Percentiles rank a stretch among this genome's conserved stretches.
Evolutionary conservation across 2,888 invertebrate species (phyloP).

Genomic region (Brachylomia viminalis): DNA sequence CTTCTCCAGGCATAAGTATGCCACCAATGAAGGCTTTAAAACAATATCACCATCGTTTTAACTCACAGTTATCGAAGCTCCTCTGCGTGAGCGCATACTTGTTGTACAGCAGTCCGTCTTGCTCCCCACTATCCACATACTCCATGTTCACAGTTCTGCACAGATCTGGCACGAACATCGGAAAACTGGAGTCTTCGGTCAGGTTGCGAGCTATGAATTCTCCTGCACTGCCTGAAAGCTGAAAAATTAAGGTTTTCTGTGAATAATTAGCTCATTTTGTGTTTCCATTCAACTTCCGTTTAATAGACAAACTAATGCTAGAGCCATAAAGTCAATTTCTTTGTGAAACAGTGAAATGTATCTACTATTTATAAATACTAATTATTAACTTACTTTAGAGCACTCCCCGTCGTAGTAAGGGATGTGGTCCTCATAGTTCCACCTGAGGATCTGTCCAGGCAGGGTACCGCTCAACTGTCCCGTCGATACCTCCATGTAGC

Average conservation of each 20-base stretch:
- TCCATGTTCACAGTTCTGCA: conserved; percentile 93
- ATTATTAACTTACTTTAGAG: conserved; percentile 73
- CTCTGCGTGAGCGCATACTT: conserved; percentile 92
- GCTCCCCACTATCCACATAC: conserved; percentile 89
- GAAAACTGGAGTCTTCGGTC: conserved; percentile 84
- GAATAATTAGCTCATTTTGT: no score
- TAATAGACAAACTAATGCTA: no score
- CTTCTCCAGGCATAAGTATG: no score
- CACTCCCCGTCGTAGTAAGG: conserved; percentile 85
- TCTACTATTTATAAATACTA: no score
- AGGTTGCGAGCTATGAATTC: conserved; percentile 94
- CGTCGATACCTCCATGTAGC: conserved; percentile 94
- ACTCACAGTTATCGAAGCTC: conserved; percentile 92
- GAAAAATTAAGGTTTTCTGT: conserved; percentile 20
- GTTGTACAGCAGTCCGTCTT: conserved; percentile 92
- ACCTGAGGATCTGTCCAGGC: conserved; percentile 93
- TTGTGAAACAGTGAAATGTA: no score
- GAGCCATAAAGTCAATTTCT: no score
- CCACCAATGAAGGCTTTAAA: no score
- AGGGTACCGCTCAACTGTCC: conserved; percentile 91
- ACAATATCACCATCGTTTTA: no score
- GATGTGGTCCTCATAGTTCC: conserved; percentile 93
- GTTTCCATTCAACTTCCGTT: no score
- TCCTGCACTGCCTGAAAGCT: conserved; percentile 94
- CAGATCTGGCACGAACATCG: conserved; percentile 93